These are phyloP conservation scores for Threskiornis aethiopicus DNA, from an alignment of 2,797 vertebrate genomes.

Conservation along the genomic window DNA sequence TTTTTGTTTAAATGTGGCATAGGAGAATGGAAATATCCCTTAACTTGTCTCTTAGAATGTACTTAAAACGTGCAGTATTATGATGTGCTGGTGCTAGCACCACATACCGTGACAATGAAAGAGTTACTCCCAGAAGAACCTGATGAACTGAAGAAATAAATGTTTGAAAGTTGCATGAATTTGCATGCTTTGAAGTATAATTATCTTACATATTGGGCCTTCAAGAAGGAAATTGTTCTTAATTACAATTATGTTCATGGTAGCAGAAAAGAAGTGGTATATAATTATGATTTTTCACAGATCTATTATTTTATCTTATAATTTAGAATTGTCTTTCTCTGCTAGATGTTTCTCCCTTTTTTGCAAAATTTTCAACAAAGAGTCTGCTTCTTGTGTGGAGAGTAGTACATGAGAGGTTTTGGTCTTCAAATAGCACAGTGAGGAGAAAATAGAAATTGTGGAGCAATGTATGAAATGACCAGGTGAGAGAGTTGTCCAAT, in stretches of 20 bases:
- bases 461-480: not conserved
- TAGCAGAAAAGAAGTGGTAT: slow-evolving; percentile 4
- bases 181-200: slow-evolving; percentile 25
- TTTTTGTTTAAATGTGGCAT: slow-evolving; percentile 60
- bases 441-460: not conserved
- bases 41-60: slow-evolving; percentile 63
- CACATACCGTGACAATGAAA: slow-evolving; percentile 60
- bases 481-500: not conserved
- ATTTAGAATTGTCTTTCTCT: not conserved
- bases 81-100: slow-evolving; percentile 49
- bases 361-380: not conserved
- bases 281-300: not conserved
- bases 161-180: slow-evolving; percentile 23
- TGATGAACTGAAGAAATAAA: not conserved
- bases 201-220: slow-evolving; percentile 27
- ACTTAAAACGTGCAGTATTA: slow-evolving; percentile 21
- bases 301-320: not conserved
- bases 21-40: slow-evolving; percentile 50
- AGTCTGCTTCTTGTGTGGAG: not conserved
- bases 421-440: not conserved
- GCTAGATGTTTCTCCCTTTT: not conserved
- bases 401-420: not conserved
- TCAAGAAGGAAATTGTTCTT: slow-evolving; percentile 42
- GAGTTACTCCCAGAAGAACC: slow-evolving; percentile 41
- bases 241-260: slow-evolving; percentile 8